phyloP scores from a whole-genome alignment of 2,113 vertebrate species.

The Vicugna pacos region DNA sequence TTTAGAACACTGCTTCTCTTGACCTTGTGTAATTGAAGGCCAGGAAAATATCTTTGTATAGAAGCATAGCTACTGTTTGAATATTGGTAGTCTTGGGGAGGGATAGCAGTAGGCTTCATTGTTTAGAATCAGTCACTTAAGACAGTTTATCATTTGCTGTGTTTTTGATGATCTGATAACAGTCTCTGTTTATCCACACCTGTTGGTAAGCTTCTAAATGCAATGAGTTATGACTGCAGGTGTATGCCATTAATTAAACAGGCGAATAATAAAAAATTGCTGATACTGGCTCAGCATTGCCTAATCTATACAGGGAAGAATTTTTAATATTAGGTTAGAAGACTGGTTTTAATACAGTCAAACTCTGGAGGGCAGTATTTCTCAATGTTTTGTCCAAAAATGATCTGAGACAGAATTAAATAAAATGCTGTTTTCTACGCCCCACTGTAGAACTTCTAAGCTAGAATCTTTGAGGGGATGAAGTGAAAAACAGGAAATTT shows the following conservation, averaged over 20 bases:
- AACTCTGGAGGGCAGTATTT: slow-evolving; percentile 15
- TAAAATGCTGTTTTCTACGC: not conserved
- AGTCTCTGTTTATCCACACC: not conserved
- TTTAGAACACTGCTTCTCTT: not conserved
- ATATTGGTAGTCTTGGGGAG: not conserved
- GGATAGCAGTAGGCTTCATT: not conserved
- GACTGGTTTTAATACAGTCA: not conserved
- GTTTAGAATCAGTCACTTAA: not conserved
- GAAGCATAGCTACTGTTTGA: not conserved
- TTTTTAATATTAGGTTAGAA: not conserved
- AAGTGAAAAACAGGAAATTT: not conserved
- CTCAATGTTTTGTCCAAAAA: not conserved
- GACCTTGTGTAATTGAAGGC: not conserved
- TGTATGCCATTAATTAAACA: not conserved
- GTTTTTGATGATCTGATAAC: not conserved
- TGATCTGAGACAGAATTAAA: not conserved
- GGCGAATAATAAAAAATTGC: not conserved
- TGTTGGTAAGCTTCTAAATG: not conserved
- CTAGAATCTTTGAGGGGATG: not conserved
- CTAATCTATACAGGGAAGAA: not conserved
- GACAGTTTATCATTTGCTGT: not conserved
- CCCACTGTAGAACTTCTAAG: not conserved
- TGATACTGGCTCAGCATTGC: not conserved
- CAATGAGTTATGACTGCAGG: not conserved
- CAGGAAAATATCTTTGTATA: not conserved